Evolutionary conservation across 2,113 vertebrate genomes (phyloP), one percentile per base, ranked within the genome.

Genomic region (Australoheros scitulus): DNA sequence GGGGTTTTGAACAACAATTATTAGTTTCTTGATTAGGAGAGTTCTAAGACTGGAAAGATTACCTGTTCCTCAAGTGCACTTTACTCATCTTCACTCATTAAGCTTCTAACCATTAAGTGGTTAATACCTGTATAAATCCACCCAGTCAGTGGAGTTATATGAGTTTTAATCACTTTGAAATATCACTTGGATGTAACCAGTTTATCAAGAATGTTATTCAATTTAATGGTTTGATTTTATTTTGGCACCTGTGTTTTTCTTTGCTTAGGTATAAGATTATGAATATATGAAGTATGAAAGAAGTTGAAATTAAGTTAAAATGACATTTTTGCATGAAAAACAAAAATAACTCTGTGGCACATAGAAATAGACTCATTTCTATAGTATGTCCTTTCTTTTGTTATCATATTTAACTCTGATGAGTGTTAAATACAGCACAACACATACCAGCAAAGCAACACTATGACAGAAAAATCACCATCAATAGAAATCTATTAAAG

Each of bases 351-450:
- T n/a, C 18, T 15, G 22, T 55, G 70, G 32, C 68, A 56, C 22
- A 34, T 34, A 34, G 34, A 34, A 61, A n/a, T 9, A 43, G 79
- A 80, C 2, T 10, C 36, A 9, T n/a, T 8, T 63, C 60, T 11
- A 3, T 11, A 57, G 18, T 63, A 4, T 24, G 57, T 5, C 52
- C 58, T 59, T 70, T 84, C 36, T 60, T 56, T 14, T 76, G 13
- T 83, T 78, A 20, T 83, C 34, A 2, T n/a, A 43, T 57, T 55
- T 18, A 38, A 63, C 68, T 55, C 9, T 18, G 76, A 84, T 84
- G 61, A 76, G 59, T 47, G 55, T 55, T 68, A 26, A 82, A 22
- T 55, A 7, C 7, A 22, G 61, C n/a, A 17, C 9, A 7, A 0
- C 0, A 29, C 41, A 29, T 56, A 68, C 59, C 60, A 47, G 18